These are phyloP conservation scores for Neogale vison DNA, from an alignment of 2,113 vertebrate genomes.

Conservation along the genomic window DNA sequence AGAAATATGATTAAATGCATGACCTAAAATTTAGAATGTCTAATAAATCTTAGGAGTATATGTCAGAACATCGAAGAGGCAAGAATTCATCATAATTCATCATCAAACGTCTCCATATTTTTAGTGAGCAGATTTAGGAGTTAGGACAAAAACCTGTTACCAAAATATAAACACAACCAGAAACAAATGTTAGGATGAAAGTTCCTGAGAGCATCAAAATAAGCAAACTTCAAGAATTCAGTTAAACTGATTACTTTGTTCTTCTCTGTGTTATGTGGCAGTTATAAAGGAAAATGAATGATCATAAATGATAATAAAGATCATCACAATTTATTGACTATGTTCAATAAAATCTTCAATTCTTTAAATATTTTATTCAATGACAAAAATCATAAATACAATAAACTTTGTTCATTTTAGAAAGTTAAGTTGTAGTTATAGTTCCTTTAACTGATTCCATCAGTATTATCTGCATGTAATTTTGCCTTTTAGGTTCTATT, in stretches of 20 bases:
- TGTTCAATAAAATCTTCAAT: background rate
- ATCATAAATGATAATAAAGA: background rate
- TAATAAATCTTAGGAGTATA: background rate
- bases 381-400: background rate
- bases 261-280: background rate
- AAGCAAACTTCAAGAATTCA: background rate
- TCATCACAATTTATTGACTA: background rate
- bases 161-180: background rate
- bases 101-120: background rate
- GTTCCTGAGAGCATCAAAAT: background rate
- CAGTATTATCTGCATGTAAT: background rate
- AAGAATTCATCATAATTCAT: background rate
- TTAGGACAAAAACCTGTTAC: background rate
- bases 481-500: background rate
- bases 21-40: background rate
- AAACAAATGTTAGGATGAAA: background rate
- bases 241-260: background rate
- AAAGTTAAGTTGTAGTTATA: background rate
- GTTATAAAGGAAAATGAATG: background rate
- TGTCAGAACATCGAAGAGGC: background rate
- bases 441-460: background rate
- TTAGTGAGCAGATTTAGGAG: background rate
- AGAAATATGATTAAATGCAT: background rate
- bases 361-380: background rate
- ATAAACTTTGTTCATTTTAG: background rate